phyloP scores from a whole-genome alignment of 2,797 vertebrate genomes.

The Garrulus glandarius region DNA sequence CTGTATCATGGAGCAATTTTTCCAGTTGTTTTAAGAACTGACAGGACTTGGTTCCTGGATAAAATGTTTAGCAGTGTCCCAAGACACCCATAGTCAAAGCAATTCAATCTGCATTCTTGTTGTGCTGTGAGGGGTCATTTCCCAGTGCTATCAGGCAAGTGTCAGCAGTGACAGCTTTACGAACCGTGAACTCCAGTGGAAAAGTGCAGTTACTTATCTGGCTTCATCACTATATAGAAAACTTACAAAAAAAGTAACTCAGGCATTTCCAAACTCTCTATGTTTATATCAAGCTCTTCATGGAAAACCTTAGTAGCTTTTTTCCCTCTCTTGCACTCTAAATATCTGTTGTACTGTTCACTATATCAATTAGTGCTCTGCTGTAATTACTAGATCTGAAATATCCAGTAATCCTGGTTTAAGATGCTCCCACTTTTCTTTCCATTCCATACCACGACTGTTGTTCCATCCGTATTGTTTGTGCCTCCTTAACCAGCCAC shows the following conservation, averaged over 20 bases:
- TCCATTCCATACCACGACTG: not conserved
- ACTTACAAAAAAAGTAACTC: not conserved
- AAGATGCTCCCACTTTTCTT: not conserved
- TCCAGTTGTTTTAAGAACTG: slow-evolving; percentile 12
- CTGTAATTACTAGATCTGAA: not conserved
- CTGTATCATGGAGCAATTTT: not conserved
- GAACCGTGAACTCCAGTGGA: not conserved
- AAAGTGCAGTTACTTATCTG: slow-evolving; percentile 32
- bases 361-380: not conserved
- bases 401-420: not conserved
- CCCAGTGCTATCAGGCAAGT: slow-evolving; percentile 36
- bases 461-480: not conserved
- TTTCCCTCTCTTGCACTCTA: not conserved
- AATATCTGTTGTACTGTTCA: not conserved
- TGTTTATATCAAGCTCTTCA: not conserved
- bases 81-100: slow-evolving; percentile 24
- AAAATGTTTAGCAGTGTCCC: slow-evolving; percentile 39
- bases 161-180: slow-evolving; percentile 19
- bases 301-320: not conserved
- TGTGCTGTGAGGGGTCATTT: slow-evolving; percentile 22
- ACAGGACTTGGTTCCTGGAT: not conserved
- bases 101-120: slow-evolving; percentile 37
- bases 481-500: not conserved
- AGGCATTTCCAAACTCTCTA: not conserved
- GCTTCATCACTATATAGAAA: not conserved